phyloP scores from a whole-genome alignment of 2,797 vertebrate species.

The Channallabes apus region DNA sequence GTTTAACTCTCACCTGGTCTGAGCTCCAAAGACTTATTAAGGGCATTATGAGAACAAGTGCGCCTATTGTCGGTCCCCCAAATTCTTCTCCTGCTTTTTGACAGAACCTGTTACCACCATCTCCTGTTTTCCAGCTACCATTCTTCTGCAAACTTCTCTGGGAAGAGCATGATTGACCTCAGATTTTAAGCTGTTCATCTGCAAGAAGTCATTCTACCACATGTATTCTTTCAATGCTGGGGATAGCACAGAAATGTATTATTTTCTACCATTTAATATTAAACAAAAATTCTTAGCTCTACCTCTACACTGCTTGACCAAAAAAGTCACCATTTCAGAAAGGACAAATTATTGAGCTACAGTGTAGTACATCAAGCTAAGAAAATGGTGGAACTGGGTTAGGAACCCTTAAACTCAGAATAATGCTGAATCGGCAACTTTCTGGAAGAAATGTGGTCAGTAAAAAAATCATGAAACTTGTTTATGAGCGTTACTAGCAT shows the following conservation, averaged over 20 bases:
- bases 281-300: conserved; percentile 28
- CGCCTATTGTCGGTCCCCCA: conserved; percentile 68
- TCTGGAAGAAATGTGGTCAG: background rate
- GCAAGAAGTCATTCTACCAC: conserved; percentile 62
- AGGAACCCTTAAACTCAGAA: no score
- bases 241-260: conserved; percentile 37
- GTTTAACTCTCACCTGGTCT: conserved; percentile 52
- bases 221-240: conserved; percentile 58
- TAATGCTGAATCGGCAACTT: no score
- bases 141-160: conserved; percentile 61
- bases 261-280: conserved; percentile 1
- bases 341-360: no score
- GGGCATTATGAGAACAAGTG: conserved; percentile 74
- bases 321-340: no score
- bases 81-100: conserved; percentile 69
- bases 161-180: conserved; percentile 45
- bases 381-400: no score
- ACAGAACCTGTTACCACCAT: conserved; percentile 74
- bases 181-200: conserved; percentile 57
- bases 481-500: background rate
- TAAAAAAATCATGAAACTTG: background rate
- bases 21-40: conserved; percentile 72
- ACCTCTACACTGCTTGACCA: background rate
- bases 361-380: no score
- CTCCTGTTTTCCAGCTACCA: conserved; percentile 49